phyloP scores from a whole-genome alignment of 2,113 vertebrate species.

The Acanthochromis polyacanthus region DNA sequence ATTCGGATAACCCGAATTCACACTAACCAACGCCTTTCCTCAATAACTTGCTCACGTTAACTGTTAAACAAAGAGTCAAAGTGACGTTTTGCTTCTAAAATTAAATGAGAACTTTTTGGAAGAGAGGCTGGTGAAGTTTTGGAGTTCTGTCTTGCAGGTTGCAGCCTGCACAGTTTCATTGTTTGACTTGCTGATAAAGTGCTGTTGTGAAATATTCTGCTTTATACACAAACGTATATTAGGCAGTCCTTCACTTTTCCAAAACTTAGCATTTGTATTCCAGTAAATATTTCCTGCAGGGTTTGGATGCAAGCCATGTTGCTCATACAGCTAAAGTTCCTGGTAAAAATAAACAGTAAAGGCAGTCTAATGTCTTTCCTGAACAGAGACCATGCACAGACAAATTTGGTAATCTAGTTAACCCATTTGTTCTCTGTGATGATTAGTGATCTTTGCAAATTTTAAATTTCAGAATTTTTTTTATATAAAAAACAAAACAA shows the following conservation, averaged over 20 bases:
- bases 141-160: slow-evolving; percentile 17
- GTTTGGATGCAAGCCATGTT: background rate
- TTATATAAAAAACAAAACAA: too few relatives aligned
- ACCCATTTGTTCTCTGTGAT: too few relatives aligned
- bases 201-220: background rate
- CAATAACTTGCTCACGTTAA: fast-evolving
- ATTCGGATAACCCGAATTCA: background rate
- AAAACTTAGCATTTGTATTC: background rate
- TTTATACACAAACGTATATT: background rate
- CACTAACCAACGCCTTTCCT: fast-evolving
- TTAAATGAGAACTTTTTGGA: too few relatives aligned
- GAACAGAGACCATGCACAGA: background rate
- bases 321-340: background rate
- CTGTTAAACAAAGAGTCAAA: fast-evolving
- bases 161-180: slow-evolving; percentile 7
- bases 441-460: too few relatives aligned
- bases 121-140: background rate
- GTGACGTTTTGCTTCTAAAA: too few relatives aligned
- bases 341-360: too few relatives aligned
- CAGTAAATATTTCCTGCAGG: background rate
- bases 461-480: too few relatives aligned
- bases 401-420: background rate
- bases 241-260: too few relatives aligned
- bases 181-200: background rate
- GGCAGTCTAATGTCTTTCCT: too few relatives aligned